Evolutionary conservation across 2,797 vertebrate genomes (phyloP).

Genomic region (Leuciscus waleckii): DNA sequence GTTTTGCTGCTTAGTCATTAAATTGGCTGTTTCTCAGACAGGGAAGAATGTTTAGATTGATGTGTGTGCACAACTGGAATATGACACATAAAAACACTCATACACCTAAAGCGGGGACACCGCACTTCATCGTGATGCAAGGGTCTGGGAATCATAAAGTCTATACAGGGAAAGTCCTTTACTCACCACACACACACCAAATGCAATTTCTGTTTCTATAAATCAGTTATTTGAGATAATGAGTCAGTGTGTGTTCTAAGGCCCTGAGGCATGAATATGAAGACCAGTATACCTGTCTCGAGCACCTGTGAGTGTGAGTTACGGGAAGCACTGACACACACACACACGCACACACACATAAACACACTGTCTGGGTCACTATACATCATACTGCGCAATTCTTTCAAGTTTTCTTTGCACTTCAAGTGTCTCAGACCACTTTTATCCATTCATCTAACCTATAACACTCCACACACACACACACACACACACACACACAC

Average conservation of each 20-base stretch:
- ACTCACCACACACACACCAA: constrained; percentile 50
- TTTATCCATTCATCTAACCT: constrained; percentile 17
- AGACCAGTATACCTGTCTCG: constrained; percentile 28
- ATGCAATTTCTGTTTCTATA: constrained; percentile 15
- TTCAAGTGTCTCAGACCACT: constrained; percentile 1
- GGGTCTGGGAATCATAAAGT: constrained; percentile 53
- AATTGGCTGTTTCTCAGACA: constrained; percentile 40
- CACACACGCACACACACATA: constrained; percentile 11
- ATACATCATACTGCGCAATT: neutral
- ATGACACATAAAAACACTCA: constrained; percentile 51
- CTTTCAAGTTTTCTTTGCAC: constrained; percentile 30
- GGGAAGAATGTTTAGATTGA: constrained; percentile 36
- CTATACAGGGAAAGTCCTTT: constrained; percentile 46
- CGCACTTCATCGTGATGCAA: constrained; percentile 51
- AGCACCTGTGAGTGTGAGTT: constrained; percentile 28
- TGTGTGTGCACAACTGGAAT: constrained; percentile 47
- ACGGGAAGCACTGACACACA: constrained; percentile 40
- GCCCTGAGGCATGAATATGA: constrained; percentile 35
- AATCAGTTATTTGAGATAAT: constrained; percentile 32
- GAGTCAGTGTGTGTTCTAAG: constrained; percentile 3
- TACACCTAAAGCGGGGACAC: constrained; percentile 46
- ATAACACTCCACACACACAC: constrained; percentile 41
- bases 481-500: constrained; percentile 36
- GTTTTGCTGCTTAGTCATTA: constrained; percentile 42
- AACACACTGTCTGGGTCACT: neutral